phyloP scores from a whole-genome alignment of 1,140 invertebrate species.

The Pteromalus puparum region DNA sequence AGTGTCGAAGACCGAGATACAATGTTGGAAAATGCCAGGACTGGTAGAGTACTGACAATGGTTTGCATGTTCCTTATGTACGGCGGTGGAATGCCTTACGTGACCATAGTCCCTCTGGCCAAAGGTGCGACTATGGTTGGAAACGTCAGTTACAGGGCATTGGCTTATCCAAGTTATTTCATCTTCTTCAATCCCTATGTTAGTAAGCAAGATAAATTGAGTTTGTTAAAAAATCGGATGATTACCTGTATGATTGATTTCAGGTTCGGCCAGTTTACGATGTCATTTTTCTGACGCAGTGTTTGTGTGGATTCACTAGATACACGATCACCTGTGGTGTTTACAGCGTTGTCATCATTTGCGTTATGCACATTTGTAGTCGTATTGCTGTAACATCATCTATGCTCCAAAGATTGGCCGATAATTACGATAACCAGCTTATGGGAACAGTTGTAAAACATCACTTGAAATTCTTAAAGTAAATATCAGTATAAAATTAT shows the following conservation, averaged over 20 bases:
- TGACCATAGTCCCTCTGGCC: constrained; percentile 52
- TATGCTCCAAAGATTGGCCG: constrained; percentile 42
- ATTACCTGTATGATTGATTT: not conserved
- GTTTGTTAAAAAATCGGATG: not conserved
- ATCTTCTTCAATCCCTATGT: constrained; percentile 56
- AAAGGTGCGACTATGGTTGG: not conserved
- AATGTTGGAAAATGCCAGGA: constrained; percentile 52
- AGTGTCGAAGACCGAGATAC: constrained; percentile 2
- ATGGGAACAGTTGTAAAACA: constrained; percentile 22
- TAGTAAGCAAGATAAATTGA: not conserved
- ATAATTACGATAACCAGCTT: constrained; percentile 8
- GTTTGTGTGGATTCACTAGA: constrained; percentile 55
- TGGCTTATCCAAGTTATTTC: constrained; percentile 60
- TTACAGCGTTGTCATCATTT: constrained; percentile 60
- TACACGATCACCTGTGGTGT: constrained; percentile 57
- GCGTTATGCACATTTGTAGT: constrained; percentile 61
- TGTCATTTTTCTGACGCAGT: constrained; percentile 58
- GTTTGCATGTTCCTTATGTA: constrained; percentile 53
- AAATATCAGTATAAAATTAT: not conserved
- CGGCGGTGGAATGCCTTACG: constrained; percentile 54
- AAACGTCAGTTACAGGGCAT: constrained; percentile 43
- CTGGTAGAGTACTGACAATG: constrained; percentile 51
- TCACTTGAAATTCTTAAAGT: constrained; percentile 45
- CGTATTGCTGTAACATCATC: constrained; percentile 56
- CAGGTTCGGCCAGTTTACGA: constrained; percentile 59